These are phyloP conservation scores for Dicyrtomina minuta DNA, from an alignment of 2,888 invertebrate genomes.

Conservation along the genomic window DNA sequence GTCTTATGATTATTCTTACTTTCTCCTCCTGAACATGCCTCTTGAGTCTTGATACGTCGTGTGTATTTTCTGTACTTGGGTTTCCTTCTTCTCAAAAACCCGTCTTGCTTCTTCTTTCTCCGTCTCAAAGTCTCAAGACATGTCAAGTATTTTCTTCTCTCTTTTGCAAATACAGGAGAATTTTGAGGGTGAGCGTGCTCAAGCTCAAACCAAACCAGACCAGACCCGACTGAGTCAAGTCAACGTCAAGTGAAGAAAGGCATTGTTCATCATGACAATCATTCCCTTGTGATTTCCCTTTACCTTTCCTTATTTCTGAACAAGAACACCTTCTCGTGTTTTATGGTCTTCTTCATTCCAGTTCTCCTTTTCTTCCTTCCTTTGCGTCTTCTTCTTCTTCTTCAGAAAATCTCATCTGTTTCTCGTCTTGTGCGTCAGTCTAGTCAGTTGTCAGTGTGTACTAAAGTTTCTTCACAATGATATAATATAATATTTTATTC, in stretches of 20 bases:
- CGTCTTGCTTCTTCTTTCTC: slow-evolving; percentile 7
- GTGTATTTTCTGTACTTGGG: not conserved
- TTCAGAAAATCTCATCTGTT: not conserved
- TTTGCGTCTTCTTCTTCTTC: not conserved
- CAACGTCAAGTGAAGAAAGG: not conserved
- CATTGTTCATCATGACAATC: slow-evolving; percentile 41
- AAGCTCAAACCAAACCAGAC: no score
- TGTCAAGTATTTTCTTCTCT: no score
- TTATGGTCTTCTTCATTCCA: slow-evolving; percentile 1
- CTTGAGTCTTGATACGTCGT: not conserved
- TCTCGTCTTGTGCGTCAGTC: no score
- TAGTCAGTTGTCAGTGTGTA: no score
- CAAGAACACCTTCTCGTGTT: not conserved
- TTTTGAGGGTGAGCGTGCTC: no score
- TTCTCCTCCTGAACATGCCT: no score
- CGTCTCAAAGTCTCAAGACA: not conserved
- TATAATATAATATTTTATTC: no score
- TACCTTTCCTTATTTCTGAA: slow-evolving; percentile 7
- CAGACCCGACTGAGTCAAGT: not conserved
- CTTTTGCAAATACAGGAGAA: no score
- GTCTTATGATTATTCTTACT: no score
- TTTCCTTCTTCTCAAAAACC: no score
- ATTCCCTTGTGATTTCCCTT: slow-evolving; percentile 37
- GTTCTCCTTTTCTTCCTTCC: not conserved
- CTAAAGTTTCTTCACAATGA: no score